Percentiles rank a stretch among this genome's conserved stretches.
Conservation (phyloP, 2,888 invertebrate species). For the Marronus borbonicus region DNA sequence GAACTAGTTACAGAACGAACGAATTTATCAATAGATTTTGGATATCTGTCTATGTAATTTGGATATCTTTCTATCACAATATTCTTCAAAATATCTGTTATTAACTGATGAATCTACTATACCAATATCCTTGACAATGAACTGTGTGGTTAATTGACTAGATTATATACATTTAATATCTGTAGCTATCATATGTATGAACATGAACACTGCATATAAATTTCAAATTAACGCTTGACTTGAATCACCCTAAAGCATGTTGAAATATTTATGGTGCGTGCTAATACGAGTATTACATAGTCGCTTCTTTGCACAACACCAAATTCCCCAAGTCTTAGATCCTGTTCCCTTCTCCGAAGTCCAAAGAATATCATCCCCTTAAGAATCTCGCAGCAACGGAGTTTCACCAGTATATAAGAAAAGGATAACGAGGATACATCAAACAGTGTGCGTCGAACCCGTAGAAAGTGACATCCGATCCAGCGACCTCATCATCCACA, state of each 20-base stretch:
- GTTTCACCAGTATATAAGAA: constrained; percentile 45
- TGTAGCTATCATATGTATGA: not conserved
- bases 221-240: not conserved
- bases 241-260: constrained; percentile 22
- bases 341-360: constrained; percentile 38
- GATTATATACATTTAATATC: too few relatives aligned
- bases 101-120: too few relatives aligned
- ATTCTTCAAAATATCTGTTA: too few relatives aligned
- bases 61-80: too few relatives aligned
- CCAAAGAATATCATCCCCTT: constrained; percentile 39
- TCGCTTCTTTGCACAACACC: constrained; percentile 28
- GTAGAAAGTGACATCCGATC: constrained; percentile 45
- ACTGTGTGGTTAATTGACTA: too few relatives aligned
- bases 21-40: too few relatives aligned
- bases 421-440: constrained; percentile 38
- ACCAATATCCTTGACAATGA: too few relatives aligned
- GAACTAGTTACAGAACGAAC: too few relatives aligned
- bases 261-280: not conserved
- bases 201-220: not conserved
- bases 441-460: constrained; percentile 37
- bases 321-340: constrained; percentile 42
- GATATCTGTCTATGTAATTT: too few relatives aligned
- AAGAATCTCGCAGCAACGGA: constrained; percentile 20
- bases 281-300: not conserved
- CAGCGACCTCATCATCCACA: constrained; percentile 16